Evolutionary conservation across 2,113 vertebrate genomes (phyloP).

Genomic region (Kryptolebias marmoratus): DNA sequence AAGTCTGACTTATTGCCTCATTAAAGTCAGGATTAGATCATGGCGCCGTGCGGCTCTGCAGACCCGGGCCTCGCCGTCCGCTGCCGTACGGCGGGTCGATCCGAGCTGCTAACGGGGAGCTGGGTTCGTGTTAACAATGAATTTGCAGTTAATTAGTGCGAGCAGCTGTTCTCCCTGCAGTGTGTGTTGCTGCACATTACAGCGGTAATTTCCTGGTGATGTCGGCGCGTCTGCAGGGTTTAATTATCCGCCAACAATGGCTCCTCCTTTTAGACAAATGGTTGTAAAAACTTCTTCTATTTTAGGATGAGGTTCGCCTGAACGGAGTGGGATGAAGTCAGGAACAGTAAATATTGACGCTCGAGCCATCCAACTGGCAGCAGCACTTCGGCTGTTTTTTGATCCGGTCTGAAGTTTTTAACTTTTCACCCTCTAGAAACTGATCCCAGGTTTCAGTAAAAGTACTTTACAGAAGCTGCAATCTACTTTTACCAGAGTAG

Average conservation of each 20-base stretch:
- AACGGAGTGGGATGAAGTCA: no score
- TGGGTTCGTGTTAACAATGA: conserved; percentile 33
- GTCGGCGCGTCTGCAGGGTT: background rate
- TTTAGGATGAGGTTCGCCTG: no score
- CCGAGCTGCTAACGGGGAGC: conserved; percentile 2
- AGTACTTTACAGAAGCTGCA: no score
- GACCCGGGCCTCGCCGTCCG: background rate
- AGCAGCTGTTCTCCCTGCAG: conserved; percentile 20
- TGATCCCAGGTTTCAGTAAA: no score
- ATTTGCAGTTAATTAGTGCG: conserved; percentile 42
- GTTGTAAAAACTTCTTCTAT: no score
- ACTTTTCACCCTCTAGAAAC: no score
- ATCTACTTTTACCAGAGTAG: no score
- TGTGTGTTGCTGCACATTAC: conserved; percentile 13
- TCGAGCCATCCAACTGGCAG: no score
- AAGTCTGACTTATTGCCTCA: background rate
- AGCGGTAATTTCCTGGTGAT: background rate
- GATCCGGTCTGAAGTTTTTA: no score
- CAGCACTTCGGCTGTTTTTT: no score
- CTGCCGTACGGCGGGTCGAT: conserved; percentile 9
- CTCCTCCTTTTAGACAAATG: no score
- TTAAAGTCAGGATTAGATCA: conserved; percentile 12
- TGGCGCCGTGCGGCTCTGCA: background rate
- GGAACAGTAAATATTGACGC: no score
- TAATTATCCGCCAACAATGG: background rate